These are phyloP conservation scores for Sycobia sp. DNA, from an alignment of 1,140 invertebrate species.

Conservation along the genomic window DNA sequence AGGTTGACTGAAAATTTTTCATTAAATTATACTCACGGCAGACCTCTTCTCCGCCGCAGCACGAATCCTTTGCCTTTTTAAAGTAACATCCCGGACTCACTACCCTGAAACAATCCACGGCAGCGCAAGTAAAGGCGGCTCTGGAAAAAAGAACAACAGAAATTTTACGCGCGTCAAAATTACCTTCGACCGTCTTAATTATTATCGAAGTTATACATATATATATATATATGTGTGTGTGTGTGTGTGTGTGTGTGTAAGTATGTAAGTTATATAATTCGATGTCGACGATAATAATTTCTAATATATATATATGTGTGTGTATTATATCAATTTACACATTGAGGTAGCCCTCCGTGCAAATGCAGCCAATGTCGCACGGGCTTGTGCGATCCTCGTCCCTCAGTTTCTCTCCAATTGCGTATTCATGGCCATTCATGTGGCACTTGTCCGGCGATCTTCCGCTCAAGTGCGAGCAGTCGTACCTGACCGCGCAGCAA, in stretches of 20 bases:
- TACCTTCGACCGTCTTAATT: no score
- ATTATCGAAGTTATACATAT: no score
- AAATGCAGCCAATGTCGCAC: slow-evolving; percentile 37
- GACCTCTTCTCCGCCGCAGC: slow-evolving; percentile 36
- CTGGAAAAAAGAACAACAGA: no score
- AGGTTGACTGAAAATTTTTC: no score
- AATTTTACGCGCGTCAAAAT: no score
- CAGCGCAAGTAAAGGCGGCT: slow-evolving; percentile 40
- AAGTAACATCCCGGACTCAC: slow-evolving; percentile 32
- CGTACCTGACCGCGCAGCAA: slow-evolving; percentile 40
- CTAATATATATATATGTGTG: no score
- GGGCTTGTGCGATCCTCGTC: slow-evolving; percentile 34
- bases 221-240: no score
- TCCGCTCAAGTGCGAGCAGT: slow-evolving; percentile 33
- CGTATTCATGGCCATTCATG: slow-evolving; percentile 38
- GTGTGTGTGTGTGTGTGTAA: no score
- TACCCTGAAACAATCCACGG: slow-evolving; percentile 36
- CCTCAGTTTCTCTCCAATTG: slow-evolving; percentile 32
- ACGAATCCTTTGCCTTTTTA: background rate
- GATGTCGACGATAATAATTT: no score
- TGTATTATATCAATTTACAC: no score
- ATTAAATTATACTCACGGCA: slow-evolving; percentile 54
- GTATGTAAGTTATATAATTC: no score
- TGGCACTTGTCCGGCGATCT: slow-evolving; percentile 39
- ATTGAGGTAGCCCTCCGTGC: no score